phyloP scores from a whole-genome alignment of 2,113 vertebrate genomes.

The Elephantulus edwardii region DNA sequence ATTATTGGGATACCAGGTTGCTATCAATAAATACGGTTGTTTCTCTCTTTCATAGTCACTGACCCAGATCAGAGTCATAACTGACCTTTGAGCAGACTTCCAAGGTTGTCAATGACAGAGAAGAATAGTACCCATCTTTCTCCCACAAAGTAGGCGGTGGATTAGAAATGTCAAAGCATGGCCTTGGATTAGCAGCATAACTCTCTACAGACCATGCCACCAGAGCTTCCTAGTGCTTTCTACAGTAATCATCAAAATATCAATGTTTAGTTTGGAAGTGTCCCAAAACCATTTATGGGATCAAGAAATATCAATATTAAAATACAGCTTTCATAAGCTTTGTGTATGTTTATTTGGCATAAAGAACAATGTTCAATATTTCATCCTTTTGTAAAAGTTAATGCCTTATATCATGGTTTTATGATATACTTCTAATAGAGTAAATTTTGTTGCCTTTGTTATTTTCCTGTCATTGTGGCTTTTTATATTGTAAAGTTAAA shows the following conservation, averaged over 20 bases:
- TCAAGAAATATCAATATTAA: not conserved
- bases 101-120: too few relatives aligned
- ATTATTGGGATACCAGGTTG: not conserved
- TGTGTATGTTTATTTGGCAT: not conserved
- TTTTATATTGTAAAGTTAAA: conserved; percentile 44
- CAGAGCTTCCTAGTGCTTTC: too few relatives aligned
- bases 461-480: not conserved
- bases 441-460: not conserved
- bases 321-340: not conserved
- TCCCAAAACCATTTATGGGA: conserved; percentile 25
- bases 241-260: not conserved
- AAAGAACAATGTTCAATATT: not conserved
- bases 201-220: too few relatives aligned
- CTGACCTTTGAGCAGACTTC: too few relatives aligned
- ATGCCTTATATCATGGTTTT: not conserved
- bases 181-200: too few relatives aligned
- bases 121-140: too few relatives aligned
- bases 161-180: too few relatives aligned
- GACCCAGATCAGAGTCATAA: too few relatives aligned
- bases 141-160: too few relatives aligned
- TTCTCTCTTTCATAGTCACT: too few relatives aligned
- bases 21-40: not conserved
- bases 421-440: conserved; percentile 37
- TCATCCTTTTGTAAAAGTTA: conserved; percentile 46
- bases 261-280: not conserved